Evolutionary conservation across 2,113 vertebrate species (phyloP), one percentile per base, ranked within the genome.

Genomic region (Elaphurus davidianus): DNA sequence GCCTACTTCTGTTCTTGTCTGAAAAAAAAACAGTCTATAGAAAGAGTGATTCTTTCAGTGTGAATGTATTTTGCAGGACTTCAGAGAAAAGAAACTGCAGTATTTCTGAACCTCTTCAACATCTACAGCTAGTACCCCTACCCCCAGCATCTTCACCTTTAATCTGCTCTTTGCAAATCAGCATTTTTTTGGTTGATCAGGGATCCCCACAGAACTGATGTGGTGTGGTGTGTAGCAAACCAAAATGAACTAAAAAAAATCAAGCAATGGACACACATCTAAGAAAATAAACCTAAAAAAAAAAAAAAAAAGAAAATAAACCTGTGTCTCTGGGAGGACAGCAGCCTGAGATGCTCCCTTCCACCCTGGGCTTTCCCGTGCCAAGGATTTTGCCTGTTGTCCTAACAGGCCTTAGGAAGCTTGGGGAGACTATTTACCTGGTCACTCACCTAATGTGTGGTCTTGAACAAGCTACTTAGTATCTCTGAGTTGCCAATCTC

Each of bases 241-340:
- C 21, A 94, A n/a, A 71, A 94, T 76, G 33, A 87, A 94, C 6
- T 74, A 40, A 59, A 27, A 84, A 85, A 45, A 45, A 40, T 28
- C 57, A 95, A 97, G 36, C 27, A 14, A 4, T 14, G 16, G 74
- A 40, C 25, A 90, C 27, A 67, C 15, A 78, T 62, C 50, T 90
- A 57, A 89, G 47, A 82, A 89, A 96, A 84, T 45, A 60, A 90
- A 91, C 19, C 7, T 3, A n/a, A n/a, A n/a, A 82, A 89, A 96
- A 84, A 82, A 89, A 96, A 84, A 82, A 89, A 96, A 84, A 57
- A 89, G 47, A 82, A 89, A 96, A 84, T 45, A 60, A 90, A 91
- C 19, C 7, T 3, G 2, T 45, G 28, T 54, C 16, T 14, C 71
- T 36, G 25, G 33, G 50, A 71, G 17, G 54, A 10, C 2, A 84